These are phyloP conservation scores for Microtus richardsoni DNA, from an alignment of 2,113 vertebrate species.

Conservation along the genomic window DNA sequence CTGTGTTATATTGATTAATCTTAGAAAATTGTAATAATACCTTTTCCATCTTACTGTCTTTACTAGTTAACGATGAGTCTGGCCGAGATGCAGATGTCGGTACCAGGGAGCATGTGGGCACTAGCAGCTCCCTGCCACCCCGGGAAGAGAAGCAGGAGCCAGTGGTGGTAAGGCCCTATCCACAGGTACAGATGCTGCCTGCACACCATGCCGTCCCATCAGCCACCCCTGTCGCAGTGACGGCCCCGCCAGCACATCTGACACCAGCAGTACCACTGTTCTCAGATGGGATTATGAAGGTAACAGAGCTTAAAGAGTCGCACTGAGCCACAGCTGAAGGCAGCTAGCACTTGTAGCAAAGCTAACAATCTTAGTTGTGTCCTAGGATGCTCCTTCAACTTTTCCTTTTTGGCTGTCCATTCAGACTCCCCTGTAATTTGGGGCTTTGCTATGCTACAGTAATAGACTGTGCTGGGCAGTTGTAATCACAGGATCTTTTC, in stretches of 20 bases:
- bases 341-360: background rate
- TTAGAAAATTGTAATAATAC: background rate
- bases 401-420: background rate
- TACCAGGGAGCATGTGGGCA: slow-evolving; percentile 89
- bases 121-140: slow-evolving; percentile 87
- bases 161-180: slow-evolving; percentile 96
- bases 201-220: slow-evolving; percentile 93
- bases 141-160: slow-evolving; percentile 98
- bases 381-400: background rate
- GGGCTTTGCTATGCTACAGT: background rate
- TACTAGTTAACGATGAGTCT: slow-evolving; percentile 87
- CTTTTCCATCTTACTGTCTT: slow-evolving; percentile 25
- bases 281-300: slow-evolving; percentile 96
- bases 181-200: slow-evolving; percentile 92
- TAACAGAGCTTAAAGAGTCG: slow-evolving; percentile 72
- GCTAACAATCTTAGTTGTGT: background rate
- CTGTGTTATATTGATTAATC: background rate
- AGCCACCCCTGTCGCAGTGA: slow-evolving; percentile 91
- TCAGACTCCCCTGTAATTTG: background rate
- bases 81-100: slow-evolving; percentile 91
- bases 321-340: background rate
- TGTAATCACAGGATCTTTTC: slow-evolving; percentile 22
- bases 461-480: background rate
- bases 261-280: slow-evolving; percentile 92
- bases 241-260: slow-evolving; percentile 92